Evolutionary conservation across 1,140 invertebrate genomes (phyloP).

Genomic region (Trichoplusia ni): DNA sequence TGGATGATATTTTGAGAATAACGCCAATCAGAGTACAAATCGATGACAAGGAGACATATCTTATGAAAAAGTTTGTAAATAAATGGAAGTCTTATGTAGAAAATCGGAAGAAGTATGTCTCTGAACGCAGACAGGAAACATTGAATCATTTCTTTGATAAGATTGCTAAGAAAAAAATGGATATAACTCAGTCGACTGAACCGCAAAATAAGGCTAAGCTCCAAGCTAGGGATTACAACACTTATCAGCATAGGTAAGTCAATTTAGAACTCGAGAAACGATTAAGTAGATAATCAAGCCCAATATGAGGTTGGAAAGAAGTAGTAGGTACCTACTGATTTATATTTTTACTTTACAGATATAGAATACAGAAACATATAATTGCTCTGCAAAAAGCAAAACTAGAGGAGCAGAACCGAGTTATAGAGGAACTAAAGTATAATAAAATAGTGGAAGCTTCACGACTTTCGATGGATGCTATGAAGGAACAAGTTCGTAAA

Average conservation of each 20-base stretch:
- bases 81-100: conserved; percentile 47
- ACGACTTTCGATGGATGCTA: conserved; percentile 80
- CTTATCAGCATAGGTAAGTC: conserved; percentile 69
- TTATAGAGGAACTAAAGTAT: conserved; percentile 85
- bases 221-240: conserved; percentile 57
- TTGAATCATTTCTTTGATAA: conserved; percentile 70
- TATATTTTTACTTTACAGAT: conserved; percentile 74
- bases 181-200: conserved; percentile 36
- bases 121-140: conserved; percentile 52
- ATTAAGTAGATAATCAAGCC: not conserved
- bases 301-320: not conserved
- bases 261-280: not conserved
- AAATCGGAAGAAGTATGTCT: conserved; percentile 46
- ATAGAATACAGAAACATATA: conserved; percentile 84
- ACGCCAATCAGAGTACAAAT: conserved; percentile 44
- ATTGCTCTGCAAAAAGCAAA: conserved; percentile 84
- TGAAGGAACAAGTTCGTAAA: conserved; percentile 82
- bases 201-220: conserved; percentile 48
- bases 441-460: conserved; percentile 84
- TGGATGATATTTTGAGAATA: conserved; percentile 46
- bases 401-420: conserved; percentile 83
- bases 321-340: not conserved
- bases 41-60: conserved; percentile 40
- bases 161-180: conserved; percentile 61
- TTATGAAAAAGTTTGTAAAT: conserved; percentile 55